Conservation (phyloP, 2,797 vertebrate species). For the Mycteria americana region DNA sequence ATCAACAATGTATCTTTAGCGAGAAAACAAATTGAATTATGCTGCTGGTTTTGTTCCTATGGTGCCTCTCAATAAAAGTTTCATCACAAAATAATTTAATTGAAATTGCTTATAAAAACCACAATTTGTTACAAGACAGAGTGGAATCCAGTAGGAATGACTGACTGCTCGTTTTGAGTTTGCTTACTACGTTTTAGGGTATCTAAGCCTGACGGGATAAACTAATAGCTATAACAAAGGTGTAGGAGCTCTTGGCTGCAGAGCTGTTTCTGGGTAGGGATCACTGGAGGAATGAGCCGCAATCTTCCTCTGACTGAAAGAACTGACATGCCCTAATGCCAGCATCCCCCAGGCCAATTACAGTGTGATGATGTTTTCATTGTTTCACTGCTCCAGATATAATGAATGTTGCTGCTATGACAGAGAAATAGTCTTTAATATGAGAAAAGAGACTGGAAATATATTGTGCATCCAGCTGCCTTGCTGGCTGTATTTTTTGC, state of each 20-base stretch:
- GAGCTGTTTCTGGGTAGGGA: not conserved
- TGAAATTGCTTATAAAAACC: not conserved
- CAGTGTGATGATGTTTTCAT: not conserved
- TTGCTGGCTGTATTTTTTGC: not conserved
- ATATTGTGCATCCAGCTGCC: not conserved
- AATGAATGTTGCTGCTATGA: conserved; percentile 17
- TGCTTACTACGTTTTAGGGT: not conserved
- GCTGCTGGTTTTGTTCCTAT: conserved; percentile 6
- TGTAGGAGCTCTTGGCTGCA: not conserved
- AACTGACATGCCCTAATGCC: not conserved
- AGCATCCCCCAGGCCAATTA: conserved; percentile 2
- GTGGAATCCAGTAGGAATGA: not conserved
- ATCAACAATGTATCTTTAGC: conserved; percentile 19
- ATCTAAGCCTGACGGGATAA: not conserved
- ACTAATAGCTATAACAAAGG: not conserved
- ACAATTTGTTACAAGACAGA: not conserved
- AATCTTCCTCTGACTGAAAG: not conserved
- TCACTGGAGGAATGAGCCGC: not conserved
- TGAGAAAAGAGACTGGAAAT: not conserved
- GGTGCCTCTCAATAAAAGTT: not conserved
- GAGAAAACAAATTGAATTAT: conserved; percentile 45
- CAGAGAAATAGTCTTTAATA: conserved; percentile 8
- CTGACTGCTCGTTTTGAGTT: not conserved
- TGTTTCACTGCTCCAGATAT: not conserved
- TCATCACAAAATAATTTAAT: conserved; percentile 38